Conservation (phyloP, 2,797 vertebrate genomes). For the Silurus aristotelis region DNA sequence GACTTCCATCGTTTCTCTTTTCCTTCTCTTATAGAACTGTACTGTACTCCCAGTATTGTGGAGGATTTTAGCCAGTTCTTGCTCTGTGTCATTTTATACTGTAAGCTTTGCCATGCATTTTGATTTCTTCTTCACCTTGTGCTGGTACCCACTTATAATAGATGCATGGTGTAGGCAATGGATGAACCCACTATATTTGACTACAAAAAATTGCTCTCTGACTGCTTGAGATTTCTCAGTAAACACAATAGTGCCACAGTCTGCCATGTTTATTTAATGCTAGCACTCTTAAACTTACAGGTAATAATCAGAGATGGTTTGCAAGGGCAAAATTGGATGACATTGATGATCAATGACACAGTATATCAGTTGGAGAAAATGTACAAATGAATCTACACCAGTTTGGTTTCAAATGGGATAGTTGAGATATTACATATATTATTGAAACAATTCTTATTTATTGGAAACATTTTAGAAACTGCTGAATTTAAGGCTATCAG, state of each 20-base stretch:
- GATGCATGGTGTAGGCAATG: conserved; percentile 43
- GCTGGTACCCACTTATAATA: conserved; percentile 54
- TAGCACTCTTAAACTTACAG: conserved; percentile 22
- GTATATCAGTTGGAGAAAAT: not conserved
- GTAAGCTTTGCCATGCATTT: conserved; percentile 64
- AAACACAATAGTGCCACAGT: conserved; percentile 36
- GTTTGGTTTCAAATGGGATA: not conserved
- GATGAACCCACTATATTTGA: conserved; percentile 56
- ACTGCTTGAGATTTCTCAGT: conserved; percentile 47
- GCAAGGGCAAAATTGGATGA: not conserved
- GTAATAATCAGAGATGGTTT: conserved; percentile 50
- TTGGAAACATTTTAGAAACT: not conserved
- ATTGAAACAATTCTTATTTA: not conserved
- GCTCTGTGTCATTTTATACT: conserved; percentile 60
- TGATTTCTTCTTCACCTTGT: conserved; percentile 58
- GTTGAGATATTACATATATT: not conserved
- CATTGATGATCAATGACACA: not conserved
- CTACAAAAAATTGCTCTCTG: conserved; percentile 47
- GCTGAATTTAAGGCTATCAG: not conserved
- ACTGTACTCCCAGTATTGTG: conserved; percentile 37
- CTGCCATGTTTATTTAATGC: conserved; percentile 39
- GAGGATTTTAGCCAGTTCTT: conserved; percentile 59
- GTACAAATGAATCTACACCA: not conserved
- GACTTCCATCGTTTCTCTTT: conserved; percentile 20
- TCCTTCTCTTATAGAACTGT: conserved; percentile 39